Evolutionary conservation across 2,888 invertebrate genomes (phyloP).

Genomic region (Thyatira batis): DNA sequence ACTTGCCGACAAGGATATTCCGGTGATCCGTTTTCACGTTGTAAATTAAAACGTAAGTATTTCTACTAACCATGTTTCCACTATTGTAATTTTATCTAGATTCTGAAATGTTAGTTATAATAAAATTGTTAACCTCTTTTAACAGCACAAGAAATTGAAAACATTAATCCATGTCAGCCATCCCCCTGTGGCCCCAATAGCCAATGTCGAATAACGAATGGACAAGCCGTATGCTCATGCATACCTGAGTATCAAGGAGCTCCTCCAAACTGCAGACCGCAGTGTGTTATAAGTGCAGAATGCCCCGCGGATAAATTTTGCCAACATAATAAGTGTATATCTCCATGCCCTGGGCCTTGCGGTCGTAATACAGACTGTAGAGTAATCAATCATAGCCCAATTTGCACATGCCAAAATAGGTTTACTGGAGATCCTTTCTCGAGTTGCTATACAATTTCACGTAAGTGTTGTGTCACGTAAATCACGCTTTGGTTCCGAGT

Average conservation of each 20-base stretch:
- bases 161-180: slow-evolving; percentile 80
- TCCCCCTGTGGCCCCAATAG: slow-evolving; percentile 85
- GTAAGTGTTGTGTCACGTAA: slow-evolving; percentile 39
- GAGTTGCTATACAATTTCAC: slow-evolving; percentile 80
- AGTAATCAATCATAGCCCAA: slow-evolving; percentile 88
- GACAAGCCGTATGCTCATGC: slow-evolving; percentile 87
- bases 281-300: slow-evolving; percentile 87
- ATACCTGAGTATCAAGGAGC: slow-evolving; percentile 85
- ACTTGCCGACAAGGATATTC: slow-evolving; percentile 85
- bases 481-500: background rate
- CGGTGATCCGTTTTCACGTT: slow-evolving; percentile 88
- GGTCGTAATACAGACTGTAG: slow-evolving; percentile 87
- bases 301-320: slow-evolving; percentile 85
- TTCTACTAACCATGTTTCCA: background rate
- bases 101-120: slow-evolving; percentile 6
- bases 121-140: slow-evolving; percentile 17
- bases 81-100: background rate
- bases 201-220: slow-evolving; percentile 81
- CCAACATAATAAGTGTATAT: slow-evolving; percentile 85
- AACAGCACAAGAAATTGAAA: slow-evolving; percentile 56
- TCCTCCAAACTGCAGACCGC: slow-evolving; percentile 88
- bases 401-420: slow-evolving; percentile 85
- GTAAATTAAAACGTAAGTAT: slow-evolving; percentile 67
- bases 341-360: slow-evolving; percentile 88
- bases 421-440: slow-evolving; percentile 85